phyloP scores from a whole-genome alignment of 2,888 invertebrate species.

The Dynastes hyllus region DNA sequence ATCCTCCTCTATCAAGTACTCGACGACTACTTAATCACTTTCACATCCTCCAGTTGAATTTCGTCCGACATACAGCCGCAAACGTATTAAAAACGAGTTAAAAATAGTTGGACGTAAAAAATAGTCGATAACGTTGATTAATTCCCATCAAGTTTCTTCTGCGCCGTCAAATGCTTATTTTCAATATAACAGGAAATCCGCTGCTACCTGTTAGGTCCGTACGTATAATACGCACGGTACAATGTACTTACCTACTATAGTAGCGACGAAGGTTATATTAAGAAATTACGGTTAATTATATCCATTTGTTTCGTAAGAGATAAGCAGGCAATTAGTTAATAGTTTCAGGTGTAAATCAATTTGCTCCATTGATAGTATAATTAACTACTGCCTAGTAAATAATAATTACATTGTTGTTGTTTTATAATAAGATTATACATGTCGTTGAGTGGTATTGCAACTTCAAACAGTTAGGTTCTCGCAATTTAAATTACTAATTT shows the following conservation, averaged over 20 bases:
- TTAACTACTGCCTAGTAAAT: background rate
- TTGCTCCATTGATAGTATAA: background rate
- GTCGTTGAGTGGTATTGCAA: background rate
- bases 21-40: slow-evolving; percentile 19
- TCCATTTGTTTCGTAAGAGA: slow-evolving; percentile 21
- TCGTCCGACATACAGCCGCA: background rate
- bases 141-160: slow-evolving; percentile 14
- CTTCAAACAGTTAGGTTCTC: too few relatives aligned
- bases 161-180: slow-evolving; percentile 12
- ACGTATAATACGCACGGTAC: background rate
- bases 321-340: slow-evolving; percentile 3
- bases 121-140: slow-evolving; percentile 14
- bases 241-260: too few relatives aligned
- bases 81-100: slow-evolving; percentile 6
- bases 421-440: slow-evolving; percentile 3
- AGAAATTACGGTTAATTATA: slow-evolving; percentile 26
- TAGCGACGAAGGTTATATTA: slow-evolving; percentile 19
- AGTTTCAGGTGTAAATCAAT: slow-evolving; percentile 5
- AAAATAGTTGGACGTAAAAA: background rate
- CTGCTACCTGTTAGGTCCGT: background rate
- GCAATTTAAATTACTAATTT: too few relatives aligned
- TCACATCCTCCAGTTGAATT: slow-evolving; percentile 14
- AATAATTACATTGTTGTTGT: slow-evolving; percentile 2
- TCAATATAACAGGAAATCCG: slow-evolving; percentile 29
- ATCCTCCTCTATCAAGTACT: background rate